These are phyloP conservation scores for Onchidella celtica DNA, from an alignment of 2,888 invertebrate genomes.

Conservation along the genomic window DNA sequence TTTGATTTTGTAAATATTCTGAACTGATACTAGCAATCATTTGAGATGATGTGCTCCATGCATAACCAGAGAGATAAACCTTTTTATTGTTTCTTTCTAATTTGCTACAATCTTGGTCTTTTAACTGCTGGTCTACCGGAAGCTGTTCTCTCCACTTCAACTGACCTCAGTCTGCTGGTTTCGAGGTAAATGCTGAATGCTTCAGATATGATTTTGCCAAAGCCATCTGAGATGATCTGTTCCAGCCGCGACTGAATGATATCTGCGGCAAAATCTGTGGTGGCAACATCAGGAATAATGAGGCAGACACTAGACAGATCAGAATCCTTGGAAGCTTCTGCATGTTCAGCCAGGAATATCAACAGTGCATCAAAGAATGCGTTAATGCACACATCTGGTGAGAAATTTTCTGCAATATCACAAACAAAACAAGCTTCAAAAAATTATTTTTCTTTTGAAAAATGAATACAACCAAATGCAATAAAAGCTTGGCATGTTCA, in stretches of 20 bases:
- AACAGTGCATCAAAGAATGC: constrained; percentile 51
- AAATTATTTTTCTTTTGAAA: not conserved
- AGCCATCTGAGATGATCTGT: not conserved
- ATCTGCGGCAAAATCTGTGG: constrained; percentile 46
- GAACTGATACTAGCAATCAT: no score
- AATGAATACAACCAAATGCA: not conserved
- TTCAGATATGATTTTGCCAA: constrained; percentile 3
- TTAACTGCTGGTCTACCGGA: constrained; percentile 45
- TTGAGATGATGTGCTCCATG: no score
- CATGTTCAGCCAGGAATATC: constrained; percentile 47
- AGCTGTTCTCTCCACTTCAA: constrained; percentile 39
- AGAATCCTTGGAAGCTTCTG: not conserved
- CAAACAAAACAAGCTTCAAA: not conserved
- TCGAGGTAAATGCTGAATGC: not conserved
- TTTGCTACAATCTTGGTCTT: constrained; percentile 37
- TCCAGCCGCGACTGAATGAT: constrained; percentile 38
- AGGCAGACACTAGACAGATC: constrained; percentile 38
- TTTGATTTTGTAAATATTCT: no score
- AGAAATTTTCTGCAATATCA: constrained; percentile 35
- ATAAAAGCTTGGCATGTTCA: not conserved
- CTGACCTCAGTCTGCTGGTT: not conserved
- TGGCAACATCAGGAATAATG: constrained; percentile 24
- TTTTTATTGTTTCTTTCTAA: no score
- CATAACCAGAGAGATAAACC: no score
- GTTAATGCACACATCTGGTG: constrained; percentile 37